Evolutionary conservation across 1,140 invertebrate species (phyloP).

Genomic region (Oncopodura yosiiana): DNA sequence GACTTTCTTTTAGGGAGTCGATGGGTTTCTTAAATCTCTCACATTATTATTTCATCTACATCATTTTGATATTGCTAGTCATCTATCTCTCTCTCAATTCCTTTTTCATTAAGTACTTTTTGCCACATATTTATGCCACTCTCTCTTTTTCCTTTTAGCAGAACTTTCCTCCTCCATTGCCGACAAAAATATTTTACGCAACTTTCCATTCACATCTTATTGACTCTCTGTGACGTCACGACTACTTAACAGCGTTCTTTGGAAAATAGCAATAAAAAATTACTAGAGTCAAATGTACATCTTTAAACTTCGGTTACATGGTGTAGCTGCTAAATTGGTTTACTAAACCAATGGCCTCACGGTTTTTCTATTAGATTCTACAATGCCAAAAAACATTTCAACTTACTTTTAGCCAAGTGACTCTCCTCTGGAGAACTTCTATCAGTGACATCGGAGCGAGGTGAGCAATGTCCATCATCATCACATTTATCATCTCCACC

Average conservation of each 20-base stretch:
- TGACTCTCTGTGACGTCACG: background rate
- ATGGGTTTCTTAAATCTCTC: conserved; percentile 11
- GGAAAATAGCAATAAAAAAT: conserved; percentile 1
- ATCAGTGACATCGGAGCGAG: conserved; percentile 48
- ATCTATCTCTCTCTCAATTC: conserved; percentile 17
- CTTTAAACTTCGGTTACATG: background rate
- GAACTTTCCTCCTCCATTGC: background rate
- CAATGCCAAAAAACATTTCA: background rate
- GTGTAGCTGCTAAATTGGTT: conserved; percentile 1
- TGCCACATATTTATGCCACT: background rate
- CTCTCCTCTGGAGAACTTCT: conserved; percentile 48
- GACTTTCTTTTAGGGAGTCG: too few relatives aligned
- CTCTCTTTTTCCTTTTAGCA: background rate
- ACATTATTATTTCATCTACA: conserved; percentile 15
- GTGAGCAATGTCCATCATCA: conserved; percentile 44
- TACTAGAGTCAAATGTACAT: conserved; percentile 5
- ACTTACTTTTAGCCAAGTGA: conserved; percentile 33
- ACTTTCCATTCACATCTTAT: background rate
- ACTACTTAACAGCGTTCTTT: background rate
- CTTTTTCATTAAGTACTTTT: conserved; percentile 20
- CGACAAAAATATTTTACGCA: background rate
- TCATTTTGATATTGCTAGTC: conserved; percentile 12
- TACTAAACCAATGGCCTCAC: background rate
- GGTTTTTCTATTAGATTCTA: background rate
- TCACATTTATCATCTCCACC: conserved; percentile 12